Base-by-base conservation (phyloP, 2,113 vertebrate genomes). In the Lepisosteus osseus region DNA sequence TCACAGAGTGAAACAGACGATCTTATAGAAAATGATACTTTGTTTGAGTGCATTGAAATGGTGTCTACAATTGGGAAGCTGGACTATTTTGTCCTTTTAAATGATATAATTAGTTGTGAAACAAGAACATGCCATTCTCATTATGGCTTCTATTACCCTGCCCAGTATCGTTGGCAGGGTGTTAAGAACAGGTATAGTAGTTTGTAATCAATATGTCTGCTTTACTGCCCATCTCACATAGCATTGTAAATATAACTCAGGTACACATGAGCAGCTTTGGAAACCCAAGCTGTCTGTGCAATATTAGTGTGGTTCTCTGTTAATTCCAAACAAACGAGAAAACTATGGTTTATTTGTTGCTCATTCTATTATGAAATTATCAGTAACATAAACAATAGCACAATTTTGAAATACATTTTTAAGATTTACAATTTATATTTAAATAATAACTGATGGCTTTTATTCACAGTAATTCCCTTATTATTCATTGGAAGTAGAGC, bases 201-300 rank as follows among this genome's bases (percentile, higher is more conserved):
- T 87, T 87, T 88, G 87, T 90, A 92, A 94, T 88, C 77, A 90
- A 86, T 87, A 91, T 78, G 78, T 74, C 71, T 83, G 74, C 86
- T 80, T 86, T 86, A 86, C 84, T 71, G 45, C 62, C 69, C 65
- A 51, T 84, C 87, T 86, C 81, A 66, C 67, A 72, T 82, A 65
- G 72, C 80, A 80, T 84, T 77, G 80, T 83, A 80, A 88, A 88
- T 82, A 84, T 90, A 83, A 88, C 86, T 86, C 78, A 70, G 74
- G 78, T 76, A 87, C 80, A 88, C 77, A 75, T 41, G 89, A 89
- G 86, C 88, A 68, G 77, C 57, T 65, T 65, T 78, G 66, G 70
- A 87, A 90, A 87, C 67, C 71, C 13, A 82, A 87, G 78, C 62
- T 56, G 65, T 68, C 78, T 72, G 72, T 65, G 61, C 85, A 89